Evolutionary conservation across 2,888 invertebrate genomes (phyloP).

Genomic region (Protonemura montana): DNA sequence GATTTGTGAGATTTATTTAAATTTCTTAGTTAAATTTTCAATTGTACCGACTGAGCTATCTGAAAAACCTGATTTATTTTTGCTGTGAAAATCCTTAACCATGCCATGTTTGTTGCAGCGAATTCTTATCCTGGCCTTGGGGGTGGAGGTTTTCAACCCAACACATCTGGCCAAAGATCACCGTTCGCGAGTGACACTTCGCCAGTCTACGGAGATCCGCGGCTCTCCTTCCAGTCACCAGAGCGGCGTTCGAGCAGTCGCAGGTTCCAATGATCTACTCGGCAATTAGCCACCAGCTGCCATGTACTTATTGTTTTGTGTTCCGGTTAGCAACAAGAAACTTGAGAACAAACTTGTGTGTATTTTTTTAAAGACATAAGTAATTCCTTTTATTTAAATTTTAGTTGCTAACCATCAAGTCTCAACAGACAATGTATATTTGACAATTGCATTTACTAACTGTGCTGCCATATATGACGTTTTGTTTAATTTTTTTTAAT

Average conservation of each 20-base stretch:
- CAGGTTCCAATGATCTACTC: background rate
- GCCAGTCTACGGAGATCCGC: constrained; percentile 40
- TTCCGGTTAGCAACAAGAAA: background rate
- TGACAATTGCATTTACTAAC: background rate
- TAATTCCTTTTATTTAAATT: background rate
- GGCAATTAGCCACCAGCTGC: background rate
- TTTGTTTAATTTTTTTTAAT: background rate
- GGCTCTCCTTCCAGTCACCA: constrained; percentile 40
- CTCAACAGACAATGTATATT: background rate
- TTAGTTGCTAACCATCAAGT: background rate
- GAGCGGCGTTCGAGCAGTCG: background rate
- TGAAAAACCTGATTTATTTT: too few species aligned
- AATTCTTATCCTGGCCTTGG: background rate
- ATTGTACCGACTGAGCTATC: too few species aligned
- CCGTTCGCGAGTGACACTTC: background rate
- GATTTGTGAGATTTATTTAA: too few species aligned
- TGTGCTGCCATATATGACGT: background rate
- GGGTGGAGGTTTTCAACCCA: background rate
- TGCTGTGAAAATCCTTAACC: background rate
- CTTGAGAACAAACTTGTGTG: background rate
- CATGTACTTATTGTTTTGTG: background rate
- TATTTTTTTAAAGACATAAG: background rate
- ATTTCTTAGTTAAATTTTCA: too few species aligned
- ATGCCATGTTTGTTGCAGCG: background rate
- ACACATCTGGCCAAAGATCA: background rate